A percentile compares a stretch with the other conserved stretches of the same genome.
Conservation (phyloP, 2,797 vertebrate genomes). For the Discoglossus pictus region DNA sequence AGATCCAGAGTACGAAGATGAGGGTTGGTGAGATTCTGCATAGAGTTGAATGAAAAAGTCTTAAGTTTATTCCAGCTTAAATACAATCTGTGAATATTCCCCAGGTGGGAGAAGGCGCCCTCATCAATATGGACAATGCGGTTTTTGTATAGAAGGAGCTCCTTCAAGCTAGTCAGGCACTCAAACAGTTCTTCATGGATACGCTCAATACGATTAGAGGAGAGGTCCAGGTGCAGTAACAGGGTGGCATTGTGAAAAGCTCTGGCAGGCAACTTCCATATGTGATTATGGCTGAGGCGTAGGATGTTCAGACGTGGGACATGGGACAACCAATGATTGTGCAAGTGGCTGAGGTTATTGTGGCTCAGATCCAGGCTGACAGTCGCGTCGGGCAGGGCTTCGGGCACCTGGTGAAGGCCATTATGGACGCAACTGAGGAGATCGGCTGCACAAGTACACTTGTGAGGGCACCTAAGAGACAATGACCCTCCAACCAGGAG, state of each 20-base stretch:
- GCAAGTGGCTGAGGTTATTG: conserved; percentile 74
- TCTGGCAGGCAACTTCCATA: conserved; percentile 64
- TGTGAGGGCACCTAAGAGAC: conserved; percentile 60
- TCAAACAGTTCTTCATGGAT: conserved; percentile 79
- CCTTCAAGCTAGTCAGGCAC: conserved; percentile 75
- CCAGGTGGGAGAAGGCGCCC: conserved; percentile 71
- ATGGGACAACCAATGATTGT: conserved; percentile 67
- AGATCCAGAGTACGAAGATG: conserved; percentile 83
- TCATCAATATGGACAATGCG: conserved; percentile 74
- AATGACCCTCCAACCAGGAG: background rate
- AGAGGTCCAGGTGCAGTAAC: conserved; percentile 85
- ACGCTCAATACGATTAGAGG: conserved; percentile 77
- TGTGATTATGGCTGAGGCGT: conserved; percentile 78
- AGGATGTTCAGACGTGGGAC: conserved; percentile 75
- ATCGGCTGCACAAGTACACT: conserved; percentile 84
- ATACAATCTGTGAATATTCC: conserved; percentile 77
- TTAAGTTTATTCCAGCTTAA: conserved; percentile 86
- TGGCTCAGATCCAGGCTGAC: conserved; percentile 86
- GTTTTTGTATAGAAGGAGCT: conserved; percentile 89
- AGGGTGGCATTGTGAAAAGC: conserved; percentile 78
- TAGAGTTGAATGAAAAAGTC: conserved; percentile 82
- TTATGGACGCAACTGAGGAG: conserved; percentile 83
- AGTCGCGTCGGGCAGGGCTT: conserved; percentile 61
- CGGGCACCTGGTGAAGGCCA: conserved; percentile 70
- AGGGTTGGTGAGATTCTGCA: conserved; percentile 74